Percentiles rank a stretch among this genome's conserved stretches.
These are phyloP conservation scores for Odontomachus brunneus DNA, from an alignment of 1,140 invertebrate species.

Conservation along the genomic window DNA sequence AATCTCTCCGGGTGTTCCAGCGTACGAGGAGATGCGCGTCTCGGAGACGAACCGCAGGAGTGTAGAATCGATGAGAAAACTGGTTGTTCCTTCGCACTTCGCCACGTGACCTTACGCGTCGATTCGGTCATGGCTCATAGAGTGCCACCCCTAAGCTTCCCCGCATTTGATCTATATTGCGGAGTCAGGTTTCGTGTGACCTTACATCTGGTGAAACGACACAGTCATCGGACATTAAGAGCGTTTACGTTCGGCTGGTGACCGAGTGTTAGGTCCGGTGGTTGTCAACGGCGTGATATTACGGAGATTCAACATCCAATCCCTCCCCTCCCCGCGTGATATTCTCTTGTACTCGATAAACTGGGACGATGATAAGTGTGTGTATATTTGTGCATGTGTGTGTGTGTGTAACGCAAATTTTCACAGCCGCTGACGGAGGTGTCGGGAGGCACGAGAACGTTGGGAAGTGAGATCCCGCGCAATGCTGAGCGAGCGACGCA, in stretches of 20 bases:
- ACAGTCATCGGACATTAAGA: slow-evolving; percentile 62
- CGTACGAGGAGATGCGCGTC: neutral
- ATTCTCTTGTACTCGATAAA: neutral
- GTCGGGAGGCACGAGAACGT: neutral
- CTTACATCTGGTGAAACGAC: slow-evolving; percentile 74
- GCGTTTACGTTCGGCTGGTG: slow-evolving; percentile 38
- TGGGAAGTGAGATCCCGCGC: neutral
- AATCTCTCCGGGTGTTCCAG: neutral
- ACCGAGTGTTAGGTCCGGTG: neutral
- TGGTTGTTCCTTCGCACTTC: slow-evolving; percentile 26
- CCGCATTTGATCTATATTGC: slow-evolving; percentile 62
- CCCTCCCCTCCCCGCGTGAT: neutral
- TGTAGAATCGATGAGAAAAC: slow-evolving; percentile 31
- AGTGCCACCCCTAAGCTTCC: slow-evolving; percentile 55
- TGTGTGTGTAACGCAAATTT: neutral
- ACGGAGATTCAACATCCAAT: neutral
- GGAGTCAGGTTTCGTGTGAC: slow-evolving; percentile 73
- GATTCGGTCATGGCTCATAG: slow-evolving; percentile 70
- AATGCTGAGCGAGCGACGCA: neutral
- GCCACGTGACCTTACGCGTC: slow-evolving; percentile 53
- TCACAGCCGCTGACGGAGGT: neutral
- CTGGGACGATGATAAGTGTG: neutral
- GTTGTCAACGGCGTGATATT: neutral
- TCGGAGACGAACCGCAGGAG: neutral
- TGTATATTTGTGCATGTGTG: too few relatives aligned